Evolutionary conservation across 2,113 vertebrate genomes (phyloP), one percentile per base, ranked within the genome.

Genomic region (Neogobius melanostomus): DNA sequence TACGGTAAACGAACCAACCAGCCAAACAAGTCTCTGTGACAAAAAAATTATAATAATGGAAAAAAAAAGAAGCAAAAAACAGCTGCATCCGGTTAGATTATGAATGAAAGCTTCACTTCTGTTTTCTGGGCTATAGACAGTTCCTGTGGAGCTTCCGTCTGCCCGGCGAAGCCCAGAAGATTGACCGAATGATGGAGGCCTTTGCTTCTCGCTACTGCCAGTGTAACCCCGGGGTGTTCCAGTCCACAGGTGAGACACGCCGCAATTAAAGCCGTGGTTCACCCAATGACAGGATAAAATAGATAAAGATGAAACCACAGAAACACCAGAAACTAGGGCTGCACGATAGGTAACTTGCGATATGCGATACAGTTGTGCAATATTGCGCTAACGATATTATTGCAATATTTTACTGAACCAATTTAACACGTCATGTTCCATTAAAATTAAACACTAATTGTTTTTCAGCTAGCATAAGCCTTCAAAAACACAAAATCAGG

Each of bases 171-270:
- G 98, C 98, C 11, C 97, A 99, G 89, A 99, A 99, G 89, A 99
- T 99, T 9, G 98, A 98, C 77, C 93, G 97, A 15, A 99, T 99
- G 97, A 99, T 98, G 98, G 97, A 99, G 91, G 93, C 97, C 3
- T 99, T 99, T 57, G 97, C 97, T 16, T 93, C 95, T 0, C 95
- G 97, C 52, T 99, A 99, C 87, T 99, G 98, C 82, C 94, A 98
- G 84, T 98, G 97, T 88, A 99, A 98, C 89, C 93, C 95, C 0
- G 97, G 97, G 1, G 97, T 99, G 87, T 98, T 98, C 91, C 98
- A 98, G 92, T 99, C 97, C 17, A 97, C 98, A 93, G 98, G 97
- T 99, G 21, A 87, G 94, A 71, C 17, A 8, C 72, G 10, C 74
- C 8, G 16, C 11, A 50, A 60, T 46, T 43, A 49, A 43, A 36